These are phyloP conservation scores for Argynnis bischoffii DNA, from an alignment of 2,888 invertebrate species.

Conservation along the genomic window DNA sequence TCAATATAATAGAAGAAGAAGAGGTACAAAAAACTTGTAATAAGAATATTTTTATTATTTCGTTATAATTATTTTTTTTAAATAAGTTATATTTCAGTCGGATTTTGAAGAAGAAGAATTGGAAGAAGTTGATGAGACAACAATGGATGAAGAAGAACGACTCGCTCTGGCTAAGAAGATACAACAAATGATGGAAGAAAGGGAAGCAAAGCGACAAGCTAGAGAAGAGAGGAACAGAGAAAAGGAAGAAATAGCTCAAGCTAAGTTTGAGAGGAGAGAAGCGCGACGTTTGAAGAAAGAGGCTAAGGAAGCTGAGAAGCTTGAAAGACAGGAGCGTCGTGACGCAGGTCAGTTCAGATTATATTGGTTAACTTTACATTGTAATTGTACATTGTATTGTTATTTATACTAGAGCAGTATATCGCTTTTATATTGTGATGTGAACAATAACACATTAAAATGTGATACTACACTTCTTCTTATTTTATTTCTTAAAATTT, in stretches of 20 bases:
- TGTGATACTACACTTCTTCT: no score
- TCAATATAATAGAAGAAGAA: slow-evolving; percentile 82
- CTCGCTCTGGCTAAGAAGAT: slow-evolving; percentile 57
- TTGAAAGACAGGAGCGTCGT: slow-evolving; percentile 58
- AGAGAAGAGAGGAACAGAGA: slow-evolving; percentile 56
- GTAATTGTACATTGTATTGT: no score
- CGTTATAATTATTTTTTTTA: no score
- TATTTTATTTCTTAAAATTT: no score
- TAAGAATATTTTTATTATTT: no score
- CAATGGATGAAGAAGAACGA: slow-evolving; percentile 70
- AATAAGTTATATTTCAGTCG: slow-evolving; percentile 44
- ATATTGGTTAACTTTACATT: not conserved
- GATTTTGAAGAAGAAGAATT: slow-evolving; percentile 60
- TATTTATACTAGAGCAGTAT: no score
- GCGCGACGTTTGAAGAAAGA: slow-evolving; percentile 62
- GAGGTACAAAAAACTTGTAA: slow-evolving; percentile 51
- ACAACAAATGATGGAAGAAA: slow-evolving; percentile 50
- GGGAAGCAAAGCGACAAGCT: slow-evolving; percentile 55
- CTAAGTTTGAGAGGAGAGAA: slow-evolving; percentile 64
- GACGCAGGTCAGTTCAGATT: slow-evolving; percentile 54
- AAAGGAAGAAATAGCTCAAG: slow-evolving; percentile 54
- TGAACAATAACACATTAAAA: no score
- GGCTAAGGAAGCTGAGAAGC: slow-evolving; percentile 55
- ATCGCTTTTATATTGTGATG: no score
- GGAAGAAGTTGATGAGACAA: slow-evolving; percentile 70